These are phyloP conservation scores for Lapara coniferarum DNA, from an alignment of 2,888 invertebrate genomes.

Conservation along the genomic window DNA sequence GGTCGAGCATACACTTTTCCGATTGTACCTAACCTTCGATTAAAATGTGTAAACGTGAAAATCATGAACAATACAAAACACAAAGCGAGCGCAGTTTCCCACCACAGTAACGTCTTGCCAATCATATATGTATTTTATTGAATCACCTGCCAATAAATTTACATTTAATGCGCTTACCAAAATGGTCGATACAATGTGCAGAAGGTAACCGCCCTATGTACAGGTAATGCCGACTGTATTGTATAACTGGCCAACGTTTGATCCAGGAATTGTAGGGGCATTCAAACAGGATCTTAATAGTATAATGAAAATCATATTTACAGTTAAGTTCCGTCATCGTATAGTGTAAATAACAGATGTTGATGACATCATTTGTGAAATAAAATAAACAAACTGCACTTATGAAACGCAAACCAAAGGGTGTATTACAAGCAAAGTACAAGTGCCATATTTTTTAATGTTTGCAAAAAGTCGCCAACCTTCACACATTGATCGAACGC, in stretches of 20 bases:
- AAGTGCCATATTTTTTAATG: too few species aligned
- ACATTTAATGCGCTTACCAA: constrained; percentile 3
- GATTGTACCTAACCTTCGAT: too few species aligned
- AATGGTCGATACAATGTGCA: constrained; percentile 7
- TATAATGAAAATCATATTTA: too few species aligned
- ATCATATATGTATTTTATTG: constrained; percentile 14
- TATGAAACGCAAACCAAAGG: too few species aligned
- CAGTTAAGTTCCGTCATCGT: too few species aligned
- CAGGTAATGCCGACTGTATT: neutral
- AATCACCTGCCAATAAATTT: constrained; percentile 13
- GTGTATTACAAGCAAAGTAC: too few species aligned
- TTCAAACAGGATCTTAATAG: neutral
- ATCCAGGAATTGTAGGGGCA: neutral
- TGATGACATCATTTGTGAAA: too few species aligned
- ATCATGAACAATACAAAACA: neutral
- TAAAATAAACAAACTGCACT: too few species aligned
- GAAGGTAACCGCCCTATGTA: neutral
- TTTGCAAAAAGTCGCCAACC: too few species aligned
- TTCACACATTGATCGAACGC: neutral
- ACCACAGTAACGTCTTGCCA: neutral
- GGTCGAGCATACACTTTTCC: too few species aligned
- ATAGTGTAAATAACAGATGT: too few species aligned
- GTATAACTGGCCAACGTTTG: neutral
- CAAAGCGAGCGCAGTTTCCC: neutral
- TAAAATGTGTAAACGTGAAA: neutral